A percentile compares a stretch with the other conserved stretches of the same genome.
These are phyloP conservation scores for Psittacula derbiana DNA, from an alignment of 2,797 vertebrate species.

Conservation along the genomic window DNA sequence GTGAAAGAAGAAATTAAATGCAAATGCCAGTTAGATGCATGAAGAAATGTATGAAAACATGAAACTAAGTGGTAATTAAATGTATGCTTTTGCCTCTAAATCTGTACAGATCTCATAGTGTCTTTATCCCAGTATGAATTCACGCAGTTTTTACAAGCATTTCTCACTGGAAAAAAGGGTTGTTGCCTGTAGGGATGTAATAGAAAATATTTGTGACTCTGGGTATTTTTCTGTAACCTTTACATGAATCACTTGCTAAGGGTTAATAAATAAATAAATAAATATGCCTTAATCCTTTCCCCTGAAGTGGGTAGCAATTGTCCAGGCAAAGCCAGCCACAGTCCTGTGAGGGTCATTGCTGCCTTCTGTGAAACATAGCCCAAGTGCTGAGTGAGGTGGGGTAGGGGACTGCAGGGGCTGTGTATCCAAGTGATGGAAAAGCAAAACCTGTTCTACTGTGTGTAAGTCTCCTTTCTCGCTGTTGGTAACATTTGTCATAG, in stretches of 20 bases:
- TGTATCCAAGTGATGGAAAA: not conserved
- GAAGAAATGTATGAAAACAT: not conserved
- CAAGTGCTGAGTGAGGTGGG: fast-evolving
- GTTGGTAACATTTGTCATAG: not conserved
- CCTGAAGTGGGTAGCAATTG: fast-evolving
- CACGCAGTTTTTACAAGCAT: not conserved
- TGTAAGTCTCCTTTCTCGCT: not conserved
- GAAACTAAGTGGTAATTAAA: not conserved
- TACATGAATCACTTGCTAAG: fast-evolving
- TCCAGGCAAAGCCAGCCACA: not conserved
- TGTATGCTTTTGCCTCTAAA: not conserved
- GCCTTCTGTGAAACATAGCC: not conserved
- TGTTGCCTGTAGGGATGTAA: not conserved
- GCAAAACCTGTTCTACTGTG: not conserved
- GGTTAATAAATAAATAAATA: not conserved
- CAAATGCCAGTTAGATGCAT: not conserved
- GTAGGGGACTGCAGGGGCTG: too few relatives aligned
- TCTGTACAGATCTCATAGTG: not conserved
- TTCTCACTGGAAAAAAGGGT: not conserved
- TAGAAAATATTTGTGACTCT: not conserved
- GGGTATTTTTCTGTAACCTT: not conserved
- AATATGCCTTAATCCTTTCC: too few relatives aligned
- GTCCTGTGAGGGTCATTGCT: not conserved
- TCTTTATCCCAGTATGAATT: not conserved
- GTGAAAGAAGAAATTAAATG: not conserved